These are phyloP conservation scores for Eueides isabella DNA, from an alignment of 1,140 invertebrate genomes.

Conservation along the genomic window DNA sequence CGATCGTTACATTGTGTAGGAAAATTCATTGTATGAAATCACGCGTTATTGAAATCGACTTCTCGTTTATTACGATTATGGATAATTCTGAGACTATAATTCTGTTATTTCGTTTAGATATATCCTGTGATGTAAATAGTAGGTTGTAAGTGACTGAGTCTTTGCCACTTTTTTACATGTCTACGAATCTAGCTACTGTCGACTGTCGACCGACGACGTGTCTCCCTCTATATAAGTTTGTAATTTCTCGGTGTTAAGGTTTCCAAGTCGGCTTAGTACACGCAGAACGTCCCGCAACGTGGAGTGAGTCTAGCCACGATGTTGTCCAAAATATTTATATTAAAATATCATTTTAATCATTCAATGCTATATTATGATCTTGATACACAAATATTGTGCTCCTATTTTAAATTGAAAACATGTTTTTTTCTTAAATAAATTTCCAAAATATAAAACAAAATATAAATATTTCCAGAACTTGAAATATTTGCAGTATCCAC, in stretches of 20 bases:
- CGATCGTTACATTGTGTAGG: slow-evolving; percentile 7
- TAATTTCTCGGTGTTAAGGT: slow-evolving; percentile 58
- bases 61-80: slow-evolving; percentile 42
- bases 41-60: slow-evolving; percentile 42
- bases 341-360: background rate
- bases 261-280: slow-evolving; percentile 35
- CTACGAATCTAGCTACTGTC: slow-evolving; percentile 49
- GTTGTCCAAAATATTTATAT: background rate
- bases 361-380: too few species aligned
- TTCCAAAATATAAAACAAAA: too few species aligned
- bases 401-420: too few species aligned
- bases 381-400: too few species aligned
- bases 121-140: slow-evolving; percentile 72
- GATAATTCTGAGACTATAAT: slow-evolving; percentile 46
- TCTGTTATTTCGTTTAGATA: slow-evolving; percentile 51
- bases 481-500: background rate
- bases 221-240: slow-evolving; percentile 64
- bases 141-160: slow-evolving; percentile 73
- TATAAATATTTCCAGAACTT: background rate
- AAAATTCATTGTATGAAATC: slow-evolving; percentile 5
- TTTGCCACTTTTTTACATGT: slow-evolving; percentile 81
- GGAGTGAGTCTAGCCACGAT: background rate
- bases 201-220: background rate
- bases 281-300: slow-evolving; percentile 6
- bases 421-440: too few species aligned